phyloP scores from a whole-genome alignment of 1,140 invertebrate genomes.

The Helicoverpa zea region DNA sequence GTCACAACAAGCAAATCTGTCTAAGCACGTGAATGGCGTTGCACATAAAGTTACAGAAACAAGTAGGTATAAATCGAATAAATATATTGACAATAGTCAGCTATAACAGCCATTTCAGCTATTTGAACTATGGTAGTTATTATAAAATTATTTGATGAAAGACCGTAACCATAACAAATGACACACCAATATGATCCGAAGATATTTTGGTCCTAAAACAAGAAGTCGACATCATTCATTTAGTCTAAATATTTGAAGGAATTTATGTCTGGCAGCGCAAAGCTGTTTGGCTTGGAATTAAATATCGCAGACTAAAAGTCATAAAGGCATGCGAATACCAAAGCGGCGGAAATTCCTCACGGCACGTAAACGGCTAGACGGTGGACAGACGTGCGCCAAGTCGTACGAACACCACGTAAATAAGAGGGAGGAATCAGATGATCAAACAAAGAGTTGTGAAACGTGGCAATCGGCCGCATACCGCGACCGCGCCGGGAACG shows the following conservation, averaged over 20 bases:
- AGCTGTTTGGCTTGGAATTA: slow-evolving; percentile 77
- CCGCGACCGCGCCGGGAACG: slow-evolving; percentile 69
- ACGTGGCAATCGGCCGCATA: slow-evolving; percentile 69
- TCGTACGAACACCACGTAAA: slow-evolving; percentile 65
- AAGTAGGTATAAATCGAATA: no score
- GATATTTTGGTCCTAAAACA: slow-evolving; percentile 10
- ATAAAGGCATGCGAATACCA: slow-evolving; percentile 75
- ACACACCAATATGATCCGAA: slow-evolving; percentile 17
- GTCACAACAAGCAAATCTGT: slow-evolving; percentile 2
- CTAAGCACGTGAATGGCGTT: not conserved
- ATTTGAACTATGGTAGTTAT: no score
- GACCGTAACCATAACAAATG: slow-evolving; percentile 24
- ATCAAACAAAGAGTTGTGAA: slow-evolving; percentile 78
- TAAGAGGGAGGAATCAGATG: slow-evolving; percentile 70
- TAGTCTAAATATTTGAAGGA: slow-evolving; percentile 57
- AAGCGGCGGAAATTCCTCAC: slow-evolving; percentile 76
- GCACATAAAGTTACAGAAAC: not conserved
- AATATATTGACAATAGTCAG: not conserved
- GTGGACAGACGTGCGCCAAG: slow-evolving; percentile 74
- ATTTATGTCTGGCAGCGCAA: slow-evolving; percentile 71
- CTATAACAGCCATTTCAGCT: no score
- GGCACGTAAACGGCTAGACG: slow-evolving; percentile 80
- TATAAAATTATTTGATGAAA: not conserved
- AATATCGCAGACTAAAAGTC: slow-evolving; percentile 70
- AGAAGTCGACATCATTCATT: slow-evolving; percentile 31